Evolutionary conservation across 2,113 vertebrate genomes (phyloP), one percentile per base, ranked within the genome.

Genomic region (Emydura subglobosa): DNA sequence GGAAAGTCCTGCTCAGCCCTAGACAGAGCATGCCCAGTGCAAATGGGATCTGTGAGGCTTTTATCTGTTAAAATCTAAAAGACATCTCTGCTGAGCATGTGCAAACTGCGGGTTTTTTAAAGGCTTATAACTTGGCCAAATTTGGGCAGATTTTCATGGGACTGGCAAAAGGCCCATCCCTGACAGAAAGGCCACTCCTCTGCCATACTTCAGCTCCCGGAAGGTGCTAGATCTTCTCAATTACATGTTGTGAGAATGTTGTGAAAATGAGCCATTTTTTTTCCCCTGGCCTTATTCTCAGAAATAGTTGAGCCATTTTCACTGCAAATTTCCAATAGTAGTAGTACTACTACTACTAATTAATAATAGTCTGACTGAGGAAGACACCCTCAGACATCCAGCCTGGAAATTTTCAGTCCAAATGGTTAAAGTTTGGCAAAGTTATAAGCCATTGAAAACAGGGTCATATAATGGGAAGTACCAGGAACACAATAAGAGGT

Each of bases 1-100:
- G 42, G 79, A 72, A 89, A 90, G 65, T 88, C 65, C 79, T 92
- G 55, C 89, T 93, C 27, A 82, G 79, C 86, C 82, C 79, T 44
- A 78, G 27, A 29, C 54, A 19, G n/a, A 72, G 68, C n/a, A 21
- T 39, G n/a, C 34, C n/a, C 34, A 39, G 19, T 72, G 7, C n/a
- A 39, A 34, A 49, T 92, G n/a, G 87, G 84, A 47, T 47, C 4
- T 10, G 57, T 88, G 65, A 25, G 68, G 50, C 49, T 27, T 65
- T 86, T 16, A 50, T 79, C 34, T 86, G 27, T 79, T 80, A 74
- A 83, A 83, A 72, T 84, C 44, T 55, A 85, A 21, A 86, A 21
- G 65, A 10, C 16, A 2, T 39, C 65, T 72, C 65, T n/a, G 19
- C 9, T 21, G 9, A 92, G 9, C 91, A 16, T 42, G 53, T 44